A percentile compares a stretch with the other conserved stretches of the same genome.
phyloP scores from a whole-genome alignment of 2,797 vertebrate species.

The Chromobotia macracanthus region DNA sequence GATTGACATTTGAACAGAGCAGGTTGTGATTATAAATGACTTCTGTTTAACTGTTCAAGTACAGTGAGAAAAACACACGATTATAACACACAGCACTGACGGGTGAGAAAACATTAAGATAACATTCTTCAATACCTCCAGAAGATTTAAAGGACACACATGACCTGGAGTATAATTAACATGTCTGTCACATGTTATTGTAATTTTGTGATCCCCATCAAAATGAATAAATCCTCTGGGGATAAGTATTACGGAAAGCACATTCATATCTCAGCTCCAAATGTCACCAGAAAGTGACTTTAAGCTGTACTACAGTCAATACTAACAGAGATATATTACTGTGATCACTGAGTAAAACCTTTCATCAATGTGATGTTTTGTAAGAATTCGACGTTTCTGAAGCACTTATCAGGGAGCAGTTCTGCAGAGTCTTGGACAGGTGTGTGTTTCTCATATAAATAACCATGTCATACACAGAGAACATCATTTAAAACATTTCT shows the following conservation, averaged over 20 bases:
- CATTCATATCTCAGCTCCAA: no score
- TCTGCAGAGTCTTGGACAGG: neutral
- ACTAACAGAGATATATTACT: neutral
- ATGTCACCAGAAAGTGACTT: neutral
- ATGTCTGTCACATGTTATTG: no score
- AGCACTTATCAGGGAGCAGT: neutral
- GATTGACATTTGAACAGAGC: no score
- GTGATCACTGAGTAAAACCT: neutral
- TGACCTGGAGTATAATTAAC: no score
- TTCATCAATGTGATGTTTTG: no score
- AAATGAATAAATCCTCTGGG: neutral
- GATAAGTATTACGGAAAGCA: neutral
- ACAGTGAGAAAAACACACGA: no score
- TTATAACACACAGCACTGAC: no score
- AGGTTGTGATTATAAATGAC: no score
- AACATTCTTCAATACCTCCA: no score
- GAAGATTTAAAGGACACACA: no score
- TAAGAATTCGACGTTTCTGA: neutral
- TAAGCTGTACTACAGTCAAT: neutral
- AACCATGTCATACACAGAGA: constrained; percentile 3
- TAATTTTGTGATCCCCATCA: neutral
- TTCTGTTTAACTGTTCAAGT: no score
- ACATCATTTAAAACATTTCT: constrained; percentile 27
- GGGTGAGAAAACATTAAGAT: no score
- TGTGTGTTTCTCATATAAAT: neutral